A percentile compares a stretch with the other conserved stretches of the same genome.
Conservation (phyloP, 2,888 invertebrate genomes). For the Lucinisca nassula region DNA sequence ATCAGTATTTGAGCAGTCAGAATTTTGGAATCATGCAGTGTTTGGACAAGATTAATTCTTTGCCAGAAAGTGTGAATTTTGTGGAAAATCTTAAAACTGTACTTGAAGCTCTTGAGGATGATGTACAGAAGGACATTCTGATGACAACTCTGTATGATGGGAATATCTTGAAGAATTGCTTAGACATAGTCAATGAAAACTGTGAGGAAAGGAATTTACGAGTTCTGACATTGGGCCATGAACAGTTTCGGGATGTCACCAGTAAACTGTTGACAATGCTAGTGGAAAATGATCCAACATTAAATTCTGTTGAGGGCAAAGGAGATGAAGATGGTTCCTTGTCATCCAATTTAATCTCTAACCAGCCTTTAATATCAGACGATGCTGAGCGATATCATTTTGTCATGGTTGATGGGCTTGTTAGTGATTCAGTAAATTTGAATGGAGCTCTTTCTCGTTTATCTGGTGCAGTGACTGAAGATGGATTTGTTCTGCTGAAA, state of each 20-base stretch:
- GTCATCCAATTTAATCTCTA: background rate
- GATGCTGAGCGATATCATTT: constrained; percentile 79
- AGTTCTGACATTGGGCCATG: constrained; percentile 86
- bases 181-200: constrained; percentile 95
- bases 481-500: constrained; percentile 88
- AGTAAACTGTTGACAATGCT: background rate
- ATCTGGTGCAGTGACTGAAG: constrained; percentile 90
- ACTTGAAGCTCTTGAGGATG: constrained; percentile 60
- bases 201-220: constrained; percentile 92
- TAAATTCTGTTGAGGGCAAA: background rate
- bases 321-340: background rate
- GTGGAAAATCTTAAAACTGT: constrained; percentile 56
- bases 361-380: constrained; percentile 80
- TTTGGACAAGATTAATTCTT: constrained; percentile 55
- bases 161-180: constrained; percentile 83
- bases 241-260: background rate
- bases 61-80: constrained; percentile 52
- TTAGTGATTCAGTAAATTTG: constrained; percentile 57
- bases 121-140: constrained; percentile 71
- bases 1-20: background rate
- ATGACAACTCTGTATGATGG: constrained; percentile 56
- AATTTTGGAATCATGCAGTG: constrained; percentile 58
- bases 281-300: background rate
- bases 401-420: constrained; percentile 78
- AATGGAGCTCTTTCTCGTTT: background rate